Percentiles rank a stretch among this genome's conserved stretches.
Evolutionary conservation across 2,888 invertebrate genomes (phyloP).

Genomic region (Blastobasis lacticolella): DNA sequence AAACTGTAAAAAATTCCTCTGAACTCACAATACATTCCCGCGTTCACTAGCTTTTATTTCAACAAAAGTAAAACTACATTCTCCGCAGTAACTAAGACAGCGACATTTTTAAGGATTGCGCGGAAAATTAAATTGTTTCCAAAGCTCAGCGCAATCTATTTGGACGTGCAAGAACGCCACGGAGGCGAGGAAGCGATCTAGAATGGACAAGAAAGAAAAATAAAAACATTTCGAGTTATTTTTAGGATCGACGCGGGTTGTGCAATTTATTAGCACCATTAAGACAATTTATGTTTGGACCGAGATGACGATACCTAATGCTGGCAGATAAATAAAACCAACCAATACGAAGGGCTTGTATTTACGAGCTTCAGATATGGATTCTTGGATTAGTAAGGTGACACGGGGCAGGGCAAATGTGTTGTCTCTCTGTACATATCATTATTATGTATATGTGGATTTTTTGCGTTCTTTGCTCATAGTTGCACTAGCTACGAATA

Average conservation of each 20-base stretch:
- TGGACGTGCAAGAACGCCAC: conserved; percentile 1
- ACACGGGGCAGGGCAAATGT: neutral
- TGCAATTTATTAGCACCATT: neutral
- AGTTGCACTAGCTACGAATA: no score
- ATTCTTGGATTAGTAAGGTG: no score
- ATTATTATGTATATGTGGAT: no score
- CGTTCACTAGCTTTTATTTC: no score
- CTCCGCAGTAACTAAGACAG: neutral
- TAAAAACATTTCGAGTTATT: neutral
- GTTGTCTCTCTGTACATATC: neutral
- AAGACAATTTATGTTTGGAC: neutral
- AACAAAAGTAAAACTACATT: no score
- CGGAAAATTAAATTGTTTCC: conserved; percentile 4
- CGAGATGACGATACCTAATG: neutral
- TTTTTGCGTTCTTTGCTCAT: no score
- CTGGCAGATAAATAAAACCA: no score
- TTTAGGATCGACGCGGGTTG: neutral
- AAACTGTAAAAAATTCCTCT: no score
- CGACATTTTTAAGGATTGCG: neutral
- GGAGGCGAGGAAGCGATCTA: neutral
- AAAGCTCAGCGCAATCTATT: conserved; percentile 7
- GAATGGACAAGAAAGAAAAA: neutral
- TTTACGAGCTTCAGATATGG: no score
- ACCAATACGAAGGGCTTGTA: no score
- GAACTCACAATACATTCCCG: no score